Percentiles rank a stretch among this genome's conserved stretches.
Conservation (phyloP, 2,888 invertebrate species). For the Ormia ochracea region DNA sequence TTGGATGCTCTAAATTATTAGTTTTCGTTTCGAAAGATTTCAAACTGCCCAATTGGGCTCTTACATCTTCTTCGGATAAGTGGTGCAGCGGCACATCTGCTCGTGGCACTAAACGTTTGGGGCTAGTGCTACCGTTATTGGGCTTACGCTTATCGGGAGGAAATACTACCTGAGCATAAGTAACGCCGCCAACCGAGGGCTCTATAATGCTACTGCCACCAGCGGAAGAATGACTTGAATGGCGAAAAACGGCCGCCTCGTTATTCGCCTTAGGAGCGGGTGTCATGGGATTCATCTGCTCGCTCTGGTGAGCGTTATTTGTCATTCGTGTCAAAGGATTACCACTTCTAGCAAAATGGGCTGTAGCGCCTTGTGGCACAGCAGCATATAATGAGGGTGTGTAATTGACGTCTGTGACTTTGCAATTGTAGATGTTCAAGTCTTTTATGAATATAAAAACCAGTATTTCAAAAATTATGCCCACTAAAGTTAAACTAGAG, state of each 20-base stretch:
- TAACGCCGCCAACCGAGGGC: conserved; percentile 67
- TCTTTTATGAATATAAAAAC: conserved; percentile 77
- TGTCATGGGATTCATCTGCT: conserved; percentile 46
- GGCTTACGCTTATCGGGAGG: conserved; percentile 71
- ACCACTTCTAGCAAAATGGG: conserved; percentile 56
- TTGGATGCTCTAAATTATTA: conserved; percentile 33
- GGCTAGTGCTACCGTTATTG: conserved; percentile 67
- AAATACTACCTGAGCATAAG: conserved; percentile 74
- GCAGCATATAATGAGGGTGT: conserved; percentile 72
- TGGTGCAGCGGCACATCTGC: conserved; percentile 74
- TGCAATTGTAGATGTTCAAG: conserved; percentile 74
- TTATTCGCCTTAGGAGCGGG: conserved; percentile 24
- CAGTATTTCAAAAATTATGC: conserved; percentile 77
- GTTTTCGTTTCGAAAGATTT: conserved; percentile 70
- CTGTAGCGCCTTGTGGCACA: conserved; percentile 68
- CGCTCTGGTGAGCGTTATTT: conserved; percentile 63
- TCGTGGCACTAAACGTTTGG: conserved; percentile 71
- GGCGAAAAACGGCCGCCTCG: conserved; percentile 68
- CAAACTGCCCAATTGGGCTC: conserved; percentile 70
- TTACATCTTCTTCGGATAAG: conserved; percentile 72
- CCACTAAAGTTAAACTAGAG: conserved; percentile 75
- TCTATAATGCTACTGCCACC: conserved; percentile 68
- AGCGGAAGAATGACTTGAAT: conserved; percentile 72
- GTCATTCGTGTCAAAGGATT: conserved; percentile 68
- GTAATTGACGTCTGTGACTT: conserved; percentile 75